Conservation (phyloP, 1,140 invertebrate genomes). For the Aphaenogaster floridana region DNA sequence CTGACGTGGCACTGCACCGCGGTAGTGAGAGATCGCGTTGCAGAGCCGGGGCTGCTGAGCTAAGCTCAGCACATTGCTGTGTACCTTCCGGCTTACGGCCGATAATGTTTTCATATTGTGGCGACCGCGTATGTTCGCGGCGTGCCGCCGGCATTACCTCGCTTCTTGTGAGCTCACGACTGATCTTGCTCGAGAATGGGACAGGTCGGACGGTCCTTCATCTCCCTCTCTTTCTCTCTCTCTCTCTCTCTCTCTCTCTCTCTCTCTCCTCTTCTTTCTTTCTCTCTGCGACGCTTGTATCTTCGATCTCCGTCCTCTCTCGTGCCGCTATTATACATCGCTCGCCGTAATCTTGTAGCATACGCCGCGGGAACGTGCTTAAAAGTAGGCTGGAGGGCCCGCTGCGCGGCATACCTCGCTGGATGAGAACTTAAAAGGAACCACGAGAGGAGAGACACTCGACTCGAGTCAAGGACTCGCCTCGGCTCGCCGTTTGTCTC, state of each 20-base stretch:
- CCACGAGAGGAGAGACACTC: slow-evolving; percentile 75
- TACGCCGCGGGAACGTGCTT: slow-evolving; percentile 71
- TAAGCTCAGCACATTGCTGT: slow-evolving; percentile 84
- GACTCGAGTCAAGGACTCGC: slow-evolving; percentile 71
- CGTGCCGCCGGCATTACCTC: slow-evolving; percentile 61
- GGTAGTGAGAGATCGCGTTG: slow-evolving; percentile 66
- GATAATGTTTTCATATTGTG: slow-evolving; percentile 84
- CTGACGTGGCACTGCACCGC: slow-evolving; percentile 78
- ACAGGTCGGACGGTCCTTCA: slow-evolving; percentile 48
- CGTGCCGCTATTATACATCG: slow-evolving; percentile 44
- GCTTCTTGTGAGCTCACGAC: slow-evolving; percentile 43
- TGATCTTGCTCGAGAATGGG: slow-evolving; percentile 65
- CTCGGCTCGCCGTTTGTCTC: slow-evolving; percentile 72
- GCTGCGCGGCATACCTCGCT: slow-evolving; percentile 57
- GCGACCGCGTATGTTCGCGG: slow-evolving; percentile 71
- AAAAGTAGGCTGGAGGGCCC: slow-evolving; percentile 73
- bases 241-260: slow-evolving; percentile 32
- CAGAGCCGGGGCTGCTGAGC: slow-evolving; percentile 58
- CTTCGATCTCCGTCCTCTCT: slow-evolving; percentile 10
- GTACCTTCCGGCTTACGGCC: slow-evolving; percentile 80
- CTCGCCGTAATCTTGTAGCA: slow-evolving; percentile 67
- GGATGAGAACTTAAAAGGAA: slow-evolving; percentile 76
- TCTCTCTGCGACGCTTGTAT: slow-evolving; percentile 16
- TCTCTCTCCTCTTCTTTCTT: slow-evolving; percentile 25
- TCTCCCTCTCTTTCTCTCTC: not conserved